Evolutionary conservation across 2,113 vertebrate genomes (phyloP), one percentile per base, ranked within the genome.

Genomic region (Rhagologus leucostigma): DNA sequence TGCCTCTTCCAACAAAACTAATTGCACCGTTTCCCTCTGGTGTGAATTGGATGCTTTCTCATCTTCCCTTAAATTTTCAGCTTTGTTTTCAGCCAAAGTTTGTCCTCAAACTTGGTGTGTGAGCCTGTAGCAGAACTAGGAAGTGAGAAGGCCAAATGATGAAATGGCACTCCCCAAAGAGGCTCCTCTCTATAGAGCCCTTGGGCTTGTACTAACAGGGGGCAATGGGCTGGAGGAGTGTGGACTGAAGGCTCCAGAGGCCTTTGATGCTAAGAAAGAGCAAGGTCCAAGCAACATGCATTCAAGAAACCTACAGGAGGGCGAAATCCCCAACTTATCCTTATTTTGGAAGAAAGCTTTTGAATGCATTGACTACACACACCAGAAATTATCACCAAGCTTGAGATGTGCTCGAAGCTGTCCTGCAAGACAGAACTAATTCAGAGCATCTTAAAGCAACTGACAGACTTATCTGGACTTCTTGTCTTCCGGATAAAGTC

Each of bases 111-210:
- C 67, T 88, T 90, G 76, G 73, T 53, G 1, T 59, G 39, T 10
- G 3, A 92, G 50, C 30, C 41, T 32, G 56, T 2, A 75, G 64
- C 88, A 85, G 82, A 70, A 55, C 6, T 15, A 84, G 47, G 83
- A 90, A 79, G 50, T 4, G 2, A 77, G 22, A 37, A 91, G 64
- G 84, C 87, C 87, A 88, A 94, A 86, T 73, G 69, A 60, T 65
- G 79, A 93, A 97, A 93, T 80, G 79, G 79, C 89, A 96, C 24
- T 94, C 91, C 94, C 84, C 69, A 64, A 24, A 84, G 82, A 95
- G 27, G 14, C 7, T 81, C 26, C 75, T 92, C 60, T 69, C 88
- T 73, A 26, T 73, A 80, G 64, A 94, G 68, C 30, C 86, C 83
- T 89, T 94, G 81, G 93, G 81, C 62, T 94, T 17, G 12, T 84